Evolutionary conservation across 2,888 invertebrate species (phyloP).

Genomic region (Rhogogaster chlorosoma): DNA sequence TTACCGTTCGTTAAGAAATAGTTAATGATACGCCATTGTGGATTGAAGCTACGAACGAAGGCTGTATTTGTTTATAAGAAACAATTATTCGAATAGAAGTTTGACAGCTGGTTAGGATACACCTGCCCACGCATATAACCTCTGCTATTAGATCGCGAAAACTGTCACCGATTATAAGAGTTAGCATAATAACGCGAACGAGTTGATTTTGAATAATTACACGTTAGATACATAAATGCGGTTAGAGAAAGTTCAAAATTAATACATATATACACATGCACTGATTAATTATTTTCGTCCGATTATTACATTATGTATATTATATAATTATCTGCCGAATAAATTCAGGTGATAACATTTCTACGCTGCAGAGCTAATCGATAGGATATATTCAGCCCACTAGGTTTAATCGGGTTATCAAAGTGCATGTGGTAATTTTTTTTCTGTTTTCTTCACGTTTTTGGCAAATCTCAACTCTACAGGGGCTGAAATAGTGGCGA

Average conservation of each 20-base stretch:
- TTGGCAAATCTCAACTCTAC: neutral
- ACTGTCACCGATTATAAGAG: slow-evolving; percentile 30
- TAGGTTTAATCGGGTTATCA: neutral
- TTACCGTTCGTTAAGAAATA: slow-evolving; percentile 43
- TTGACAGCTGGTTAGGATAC: slow-evolving; percentile 8
- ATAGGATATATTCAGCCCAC: neutral
- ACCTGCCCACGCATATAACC: neutral
- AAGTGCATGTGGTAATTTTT: neutral
- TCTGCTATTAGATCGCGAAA: neutral
- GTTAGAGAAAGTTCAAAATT: slow-evolving; percentile 19
- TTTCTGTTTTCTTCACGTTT: neutral
- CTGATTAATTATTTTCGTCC: neutral
- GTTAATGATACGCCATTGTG: slow-evolving; percentile 29
- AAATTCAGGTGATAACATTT: neutral
- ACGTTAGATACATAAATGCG: slow-evolving; percentile 9
- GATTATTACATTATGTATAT: slow-evolving; percentile 1
- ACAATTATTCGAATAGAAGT: neutral
- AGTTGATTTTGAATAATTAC: slow-evolving; percentile 23
- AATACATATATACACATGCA: neutral
- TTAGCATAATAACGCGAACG: neutral
- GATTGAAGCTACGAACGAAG: neutral
- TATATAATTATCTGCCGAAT: neutral
- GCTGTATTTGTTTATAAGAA: neutral
- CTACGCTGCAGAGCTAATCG: neutral
- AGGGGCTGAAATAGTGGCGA: neutral